Evolutionary conservation across 2,797 vertebrate genomes (phyloP), one percentile per base, ranked within the genome.

Genomic region (Enteromius unitaeniatus): DNA sequence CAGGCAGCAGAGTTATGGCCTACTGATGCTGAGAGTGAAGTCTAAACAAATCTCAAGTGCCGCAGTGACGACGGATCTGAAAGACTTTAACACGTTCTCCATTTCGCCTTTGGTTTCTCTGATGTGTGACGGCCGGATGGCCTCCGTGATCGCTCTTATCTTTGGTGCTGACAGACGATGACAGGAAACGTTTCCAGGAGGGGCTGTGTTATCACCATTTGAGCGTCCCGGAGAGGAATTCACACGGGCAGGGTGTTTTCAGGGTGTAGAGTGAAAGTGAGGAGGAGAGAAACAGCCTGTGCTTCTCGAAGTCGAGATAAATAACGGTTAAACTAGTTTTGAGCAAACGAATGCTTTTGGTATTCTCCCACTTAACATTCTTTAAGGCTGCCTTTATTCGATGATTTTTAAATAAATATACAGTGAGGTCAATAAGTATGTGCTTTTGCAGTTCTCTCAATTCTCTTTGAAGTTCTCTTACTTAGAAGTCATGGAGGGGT

Each of bases 81-180:
- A 72, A 64, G 65, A 47, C 80, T 58, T 83, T 81, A 64, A 31
- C 75, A 79, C 62, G 15, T 53, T 69, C 73, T 82, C 28, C 73
- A 62, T 28, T 31, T 72, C 0, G 28, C 55, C 73, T 8, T 31
- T 23, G 26, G 1, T 65, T 28, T 23, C 60, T 23, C 60, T 68
- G 49, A 68, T 49, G 49, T 15, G 81, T 68, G 60, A 75, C 28
- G 65, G 82, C 77, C 69, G 78, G 64, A 49, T 21, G 64, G 13
- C 60, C 74, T 74, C 19, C 53, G 17, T 6, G 47, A 67, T 40
- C 13, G 60, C 47, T 55, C 72, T 65, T 67, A 82, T 82, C 81
- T 67, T 60, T 26, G 62, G 15, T 67, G 72, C 58, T 76, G 81
- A 82, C 79, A 47, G 79, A 58, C 6, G 67, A 79, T 34, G 77